Conservation (phyloP, 1,140 invertebrate species). For the Solenopsis fugax region DNA sequence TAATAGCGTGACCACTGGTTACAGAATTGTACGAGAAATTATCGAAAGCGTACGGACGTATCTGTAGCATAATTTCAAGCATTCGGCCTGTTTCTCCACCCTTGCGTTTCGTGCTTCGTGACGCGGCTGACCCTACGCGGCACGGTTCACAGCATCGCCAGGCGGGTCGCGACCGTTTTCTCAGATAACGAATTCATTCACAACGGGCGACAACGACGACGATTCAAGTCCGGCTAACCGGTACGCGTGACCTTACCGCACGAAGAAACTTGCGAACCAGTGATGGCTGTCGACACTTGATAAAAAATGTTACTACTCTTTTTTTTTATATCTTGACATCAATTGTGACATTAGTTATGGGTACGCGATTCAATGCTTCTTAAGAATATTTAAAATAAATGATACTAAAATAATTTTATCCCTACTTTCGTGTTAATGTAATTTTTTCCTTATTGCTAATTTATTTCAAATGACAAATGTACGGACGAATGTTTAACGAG, state of each 20-base stretch:
- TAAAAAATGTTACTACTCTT: conserved; percentile 18
- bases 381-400: background rate
- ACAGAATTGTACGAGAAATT: conserved; percentile 26
- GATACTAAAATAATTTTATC: background rate
- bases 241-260: conserved; percentile 46
- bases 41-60: conserved; percentile 9
- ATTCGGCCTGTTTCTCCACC: background rate
- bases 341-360: background rate
- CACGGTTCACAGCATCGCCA: conserved; percentile 74
- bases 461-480: background rate
- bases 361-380: background rate
- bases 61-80: conserved; percentile 41
- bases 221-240: conserved; percentile 71
- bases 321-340: background rate
- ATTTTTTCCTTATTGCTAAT: background rate
- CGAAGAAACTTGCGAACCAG: conserved; percentile 6
- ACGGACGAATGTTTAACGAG: background rate
- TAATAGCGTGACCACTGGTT: background rate
- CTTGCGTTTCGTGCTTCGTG: conserved; percentile 60
- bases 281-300: background rate
- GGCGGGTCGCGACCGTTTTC: conserved; percentile 75
- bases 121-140: conserved; percentile 61
- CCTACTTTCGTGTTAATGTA: background rate
- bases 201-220: conserved; percentile 70
- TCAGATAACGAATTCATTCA: conserved; percentile 85